phyloP scores from a whole-genome alignment of 1,140 invertebrate genomes.

The Drosophila arawakana region DNA sequence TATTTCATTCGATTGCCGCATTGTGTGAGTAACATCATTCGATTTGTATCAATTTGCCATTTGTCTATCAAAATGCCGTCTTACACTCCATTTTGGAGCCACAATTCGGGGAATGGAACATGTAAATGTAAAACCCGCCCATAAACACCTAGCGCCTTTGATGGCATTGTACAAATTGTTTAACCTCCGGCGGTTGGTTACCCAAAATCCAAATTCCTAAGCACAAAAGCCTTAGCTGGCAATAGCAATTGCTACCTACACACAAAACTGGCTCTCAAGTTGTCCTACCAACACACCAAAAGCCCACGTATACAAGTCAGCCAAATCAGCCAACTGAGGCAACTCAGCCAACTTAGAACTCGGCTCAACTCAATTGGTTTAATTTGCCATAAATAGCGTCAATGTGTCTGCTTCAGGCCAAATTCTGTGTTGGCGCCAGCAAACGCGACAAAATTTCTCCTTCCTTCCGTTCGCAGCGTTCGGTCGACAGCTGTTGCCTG shows the following conservation, averaged over 20 bases:
- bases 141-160: conserved; percentile 73
- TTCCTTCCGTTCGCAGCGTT: conserved; percentile 50
- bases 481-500: conserved; percentile 48
- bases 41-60: conserved; percentile 69
- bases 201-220: conserved; percentile 18
- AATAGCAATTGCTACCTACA: conserved; percentile 72
- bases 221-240: conserved; percentile 32
- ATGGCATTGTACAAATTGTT: conserved; percentile 54
- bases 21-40: conserved; percentile 51
- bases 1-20: conserved; percentile 60
- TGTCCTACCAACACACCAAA: conserved; percentile 31
- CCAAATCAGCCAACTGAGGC: conserved; percentile 1
- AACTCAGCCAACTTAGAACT: background rate
- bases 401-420: conserved; percentile 43
- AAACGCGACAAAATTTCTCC: conserved; percentile 36
- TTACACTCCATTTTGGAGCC: background rate
- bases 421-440: conserved; percentile 48
- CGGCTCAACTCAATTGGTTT: conserved; percentile 72
- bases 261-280: conserved; percentile 11
- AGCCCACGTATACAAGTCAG: conserved; percentile 35
- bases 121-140: conserved; percentile 65
- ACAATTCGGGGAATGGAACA: conserved; percentile 54
- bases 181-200: conserved; percentile 58
- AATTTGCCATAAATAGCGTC: conserved; percentile 80
- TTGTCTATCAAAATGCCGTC: conserved; percentile 12